Conservation (phyloP, 2,797 vertebrate species). For the Crenuchus spilurus region DNA sequence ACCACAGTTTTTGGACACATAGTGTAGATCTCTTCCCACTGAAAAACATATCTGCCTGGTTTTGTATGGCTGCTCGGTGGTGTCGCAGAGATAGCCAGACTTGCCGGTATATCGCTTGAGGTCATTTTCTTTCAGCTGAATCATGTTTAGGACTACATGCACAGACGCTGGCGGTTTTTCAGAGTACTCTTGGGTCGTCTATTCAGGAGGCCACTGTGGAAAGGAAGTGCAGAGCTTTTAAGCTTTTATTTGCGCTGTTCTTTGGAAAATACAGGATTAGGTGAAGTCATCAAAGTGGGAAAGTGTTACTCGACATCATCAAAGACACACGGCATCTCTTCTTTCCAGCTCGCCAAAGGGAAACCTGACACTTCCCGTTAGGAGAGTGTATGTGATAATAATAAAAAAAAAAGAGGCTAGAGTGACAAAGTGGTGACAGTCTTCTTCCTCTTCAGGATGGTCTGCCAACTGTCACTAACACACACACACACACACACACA, state of each 20-base stretch:
- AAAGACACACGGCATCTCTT: conserved; percentile 58
- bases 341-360: conserved; percentile 57
- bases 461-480: conserved; percentile 63
- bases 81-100: too few species aligned
- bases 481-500: conserved; percentile 56
- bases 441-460: conserved; percentile 58
- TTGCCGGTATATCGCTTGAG: too few species aligned
- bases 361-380: conserved; percentile 78
- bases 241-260: conserved; percentile 71
- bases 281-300: conserved; percentile 69
- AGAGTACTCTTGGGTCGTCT: background rate
- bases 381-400: conserved; percentile 32
- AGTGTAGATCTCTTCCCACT: too few species aligned
- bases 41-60: too few species aligned
- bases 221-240: conserved; percentile 63
- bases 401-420: conserved; percentile 59
- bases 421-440: conserved; percentile 63
- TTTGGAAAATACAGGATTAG: conserved; percentile 73
- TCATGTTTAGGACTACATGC: too few species aligned
- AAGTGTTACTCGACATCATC: conserved; percentile 66
- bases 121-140: too few species aligned
- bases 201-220: background rate
- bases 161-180: background rate
- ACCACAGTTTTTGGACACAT: too few species aligned
- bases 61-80: too few species aligned